Percentiles rank a stretch among this genome's conserved stretches.
Conservation (phyloP, 1,140 invertebrate species). For the Orchesella cincta region DNA sequence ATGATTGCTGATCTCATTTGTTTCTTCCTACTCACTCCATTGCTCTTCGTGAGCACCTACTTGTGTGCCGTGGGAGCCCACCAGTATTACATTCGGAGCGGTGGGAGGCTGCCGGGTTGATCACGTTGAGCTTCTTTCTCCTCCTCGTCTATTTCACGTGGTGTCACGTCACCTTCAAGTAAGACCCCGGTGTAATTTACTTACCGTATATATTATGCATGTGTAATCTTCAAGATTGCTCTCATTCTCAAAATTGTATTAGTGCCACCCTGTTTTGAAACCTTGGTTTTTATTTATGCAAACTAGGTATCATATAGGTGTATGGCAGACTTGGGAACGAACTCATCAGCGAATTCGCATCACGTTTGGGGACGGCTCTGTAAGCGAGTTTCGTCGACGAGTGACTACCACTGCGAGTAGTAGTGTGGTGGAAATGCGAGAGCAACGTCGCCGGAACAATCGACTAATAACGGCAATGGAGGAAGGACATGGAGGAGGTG, state of each 20-base stretch:
- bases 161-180: conserved; percentile 57
- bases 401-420: not conserved
- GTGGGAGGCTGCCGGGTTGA: conserved; percentile 61
- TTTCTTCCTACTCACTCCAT: conserved; percentile 61
- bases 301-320: conserved; percentile 49
- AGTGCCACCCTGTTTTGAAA: too few species aligned
- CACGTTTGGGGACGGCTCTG: not conserved
- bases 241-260: not conserved
- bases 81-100: conserved; percentile 55
- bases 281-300: too few species aligned
- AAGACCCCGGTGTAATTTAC: conserved; percentile 16
- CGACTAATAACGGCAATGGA: too few species aligned
- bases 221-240: too few species aligned
- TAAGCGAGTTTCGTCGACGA: not conserved
- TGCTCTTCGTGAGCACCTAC: conserved; percentile 60
- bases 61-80: conserved; percentile 60
- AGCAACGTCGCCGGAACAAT: too few species aligned
- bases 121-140: conserved; percentile 55
- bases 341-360: conserved; percentile 44
- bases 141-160: conserved; percentile 56
- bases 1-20: conserved; percentile 59
- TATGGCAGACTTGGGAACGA: conserved; percentile 42
- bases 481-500: too few species aligned
- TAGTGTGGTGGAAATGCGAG: too few species aligned
- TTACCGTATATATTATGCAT: too few species aligned